A percentile compares a stretch with the other conserved stretches of the same genome.
Conservation (phyloP, 2,797 vertebrate genomes). For the Eulemur mongoz region DNA sequence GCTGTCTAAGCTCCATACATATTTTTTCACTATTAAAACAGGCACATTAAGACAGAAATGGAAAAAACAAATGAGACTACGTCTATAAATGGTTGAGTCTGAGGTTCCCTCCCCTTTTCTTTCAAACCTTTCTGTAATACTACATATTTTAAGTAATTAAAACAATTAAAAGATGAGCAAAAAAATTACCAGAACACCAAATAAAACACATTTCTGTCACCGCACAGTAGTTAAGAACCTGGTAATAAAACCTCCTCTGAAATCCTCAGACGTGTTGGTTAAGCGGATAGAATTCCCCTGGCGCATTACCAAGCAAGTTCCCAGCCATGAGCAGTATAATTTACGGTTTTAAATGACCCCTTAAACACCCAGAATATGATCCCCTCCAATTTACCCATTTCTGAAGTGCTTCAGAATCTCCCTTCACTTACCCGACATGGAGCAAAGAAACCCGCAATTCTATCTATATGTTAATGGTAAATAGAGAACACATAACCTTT, state of each 20-base stretch:
- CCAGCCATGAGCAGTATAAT: background rate
- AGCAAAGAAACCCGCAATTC: background rate
- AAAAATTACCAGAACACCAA: background rate
- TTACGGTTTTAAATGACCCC: background rate
- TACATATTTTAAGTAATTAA: background rate
- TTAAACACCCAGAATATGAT: background rate
- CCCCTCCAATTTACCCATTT: background rate
- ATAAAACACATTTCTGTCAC: conserved; percentile 23
- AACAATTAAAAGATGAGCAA: background rate
- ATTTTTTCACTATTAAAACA: background rate
- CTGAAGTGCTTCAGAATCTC: background rate
- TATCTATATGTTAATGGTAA: background rate
- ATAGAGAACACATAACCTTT: background rate
- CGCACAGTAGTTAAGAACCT: background rate
- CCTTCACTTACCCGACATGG: background rate
- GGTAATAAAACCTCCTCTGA: background rate
- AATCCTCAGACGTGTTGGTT: background rate
- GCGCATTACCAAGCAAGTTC: background rate
- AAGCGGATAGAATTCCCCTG: background rate
- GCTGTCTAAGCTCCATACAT: background rate
- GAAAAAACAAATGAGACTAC: background rate
- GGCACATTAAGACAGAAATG: background rate
- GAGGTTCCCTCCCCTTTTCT: background rate
- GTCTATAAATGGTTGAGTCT: background rate
- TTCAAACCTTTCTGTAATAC: conserved; percentile 28